Conservation (phyloP, 2,797 vertebrate genomes). For the Anguilla anguilla region DNA sequence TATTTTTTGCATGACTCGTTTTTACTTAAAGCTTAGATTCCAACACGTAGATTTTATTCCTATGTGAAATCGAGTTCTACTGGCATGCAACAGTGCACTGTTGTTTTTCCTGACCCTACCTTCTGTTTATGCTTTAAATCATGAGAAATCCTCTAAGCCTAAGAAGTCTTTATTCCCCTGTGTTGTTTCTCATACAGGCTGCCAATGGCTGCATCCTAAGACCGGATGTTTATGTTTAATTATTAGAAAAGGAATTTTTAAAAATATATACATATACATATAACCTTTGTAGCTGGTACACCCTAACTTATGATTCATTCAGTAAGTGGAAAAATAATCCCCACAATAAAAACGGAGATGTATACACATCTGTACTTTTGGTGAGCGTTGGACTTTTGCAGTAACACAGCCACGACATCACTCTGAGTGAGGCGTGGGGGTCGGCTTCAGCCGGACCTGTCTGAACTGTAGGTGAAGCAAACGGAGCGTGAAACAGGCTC, state of each 20-base stretch:
- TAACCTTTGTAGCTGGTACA: not conserved
- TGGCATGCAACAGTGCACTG: not conserved
- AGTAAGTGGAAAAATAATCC: not conserved
- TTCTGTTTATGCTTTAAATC: not conserved
- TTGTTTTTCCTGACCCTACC: not conserved
- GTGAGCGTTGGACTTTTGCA: not conserved
- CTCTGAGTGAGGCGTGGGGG: not conserved
- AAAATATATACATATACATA: too few species aligned
- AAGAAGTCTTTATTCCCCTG: not conserved
- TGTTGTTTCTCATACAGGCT: not conserved
- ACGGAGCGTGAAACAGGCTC: not conserved
- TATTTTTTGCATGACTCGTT: too few species aligned
- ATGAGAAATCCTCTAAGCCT: not conserved
- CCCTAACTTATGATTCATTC: not conserved
- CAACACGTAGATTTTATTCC: too few species aligned
- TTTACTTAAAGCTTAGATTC: too few species aligned
- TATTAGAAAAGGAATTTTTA: too few species aligned
- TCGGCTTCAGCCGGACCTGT: not conserved
- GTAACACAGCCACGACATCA: not conserved
- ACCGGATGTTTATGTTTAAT: too few species aligned
- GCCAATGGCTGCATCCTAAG: not conserved
- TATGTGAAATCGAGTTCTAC: not conserved
- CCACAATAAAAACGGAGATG: not conserved
- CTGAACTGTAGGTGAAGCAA: conserved; percentile 10
- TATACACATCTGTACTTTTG: not conserved